These are phyloP conservation scores for Phalacrocorax aristotelis DNA, from an alignment of 2,113 vertebrate species.

Conservation along the genomic window DNA sequence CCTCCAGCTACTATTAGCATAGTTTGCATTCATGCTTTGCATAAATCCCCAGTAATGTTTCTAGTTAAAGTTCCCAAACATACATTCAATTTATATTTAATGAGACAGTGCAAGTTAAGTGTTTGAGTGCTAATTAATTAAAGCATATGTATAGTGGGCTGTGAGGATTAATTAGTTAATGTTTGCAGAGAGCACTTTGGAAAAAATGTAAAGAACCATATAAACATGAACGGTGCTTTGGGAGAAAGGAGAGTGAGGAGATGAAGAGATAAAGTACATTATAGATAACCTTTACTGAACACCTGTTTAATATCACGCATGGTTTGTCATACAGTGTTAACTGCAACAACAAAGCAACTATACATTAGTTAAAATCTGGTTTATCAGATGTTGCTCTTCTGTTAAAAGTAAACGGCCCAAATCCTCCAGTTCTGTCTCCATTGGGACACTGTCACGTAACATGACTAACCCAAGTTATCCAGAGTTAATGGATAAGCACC, in stretches of 20 bases:
- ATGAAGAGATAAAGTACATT: not conserved
- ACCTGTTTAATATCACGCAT: not conserved
- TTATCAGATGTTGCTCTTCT: not conserved
- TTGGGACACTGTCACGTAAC: rapidly evolving
- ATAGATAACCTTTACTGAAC: not conserved
- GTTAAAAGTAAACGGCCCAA: not conserved
- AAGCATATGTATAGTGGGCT: conserved; percentile 36
- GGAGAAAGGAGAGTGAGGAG: not conserved
- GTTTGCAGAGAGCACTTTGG: not conserved
- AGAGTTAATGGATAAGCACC: not conserved
- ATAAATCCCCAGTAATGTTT: conserved; percentile 48
- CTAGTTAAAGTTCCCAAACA: conserved; percentile 60
- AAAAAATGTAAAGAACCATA: not conserved
- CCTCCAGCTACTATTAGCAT: conserved; percentile 32
- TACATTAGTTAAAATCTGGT: not conserved
- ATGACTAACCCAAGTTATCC: not conserved
- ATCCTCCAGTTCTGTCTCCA: not conserved
- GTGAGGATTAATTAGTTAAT: conserved; percentile 43
- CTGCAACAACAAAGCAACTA: not conserved
- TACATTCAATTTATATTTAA: conserved; percentile 70
- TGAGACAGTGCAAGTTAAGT: conserved; percentile 49
- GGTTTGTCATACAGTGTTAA: not conserved
- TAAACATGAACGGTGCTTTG: not conserved
- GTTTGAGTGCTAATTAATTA: conserved; percentile 50
- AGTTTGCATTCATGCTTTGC: conserved; percentile 51